Percentiles rank a stretch among this genome's conserved stretches.
Evolutionary conservation across 2,113 vertebrate genomes (phyloP).

Genomic region (Hydropotes inermis): DNA sequence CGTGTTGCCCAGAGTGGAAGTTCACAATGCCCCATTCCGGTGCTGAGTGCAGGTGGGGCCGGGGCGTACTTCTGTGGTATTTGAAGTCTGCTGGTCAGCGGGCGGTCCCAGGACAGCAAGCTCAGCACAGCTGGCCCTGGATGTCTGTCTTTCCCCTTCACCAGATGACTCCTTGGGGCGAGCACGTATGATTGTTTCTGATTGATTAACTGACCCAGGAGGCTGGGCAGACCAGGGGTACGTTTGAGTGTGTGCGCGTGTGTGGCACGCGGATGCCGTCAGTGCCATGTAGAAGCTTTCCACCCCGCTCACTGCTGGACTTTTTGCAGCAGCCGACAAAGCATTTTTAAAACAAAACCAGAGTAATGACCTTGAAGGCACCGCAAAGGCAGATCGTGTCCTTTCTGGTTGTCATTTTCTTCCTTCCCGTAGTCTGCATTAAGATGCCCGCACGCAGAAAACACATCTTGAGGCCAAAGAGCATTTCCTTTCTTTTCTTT

Average conservation of each 20-base stretch:
- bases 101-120: neutral
- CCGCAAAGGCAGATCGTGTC: neutral
- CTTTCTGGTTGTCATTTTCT: neutral
- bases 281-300: neutral
- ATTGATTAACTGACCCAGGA: neutral
- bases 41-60: neutral
- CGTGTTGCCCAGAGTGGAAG: neutral
- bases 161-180: neutral
- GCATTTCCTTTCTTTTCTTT: neutral
- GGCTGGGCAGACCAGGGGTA: neutral
- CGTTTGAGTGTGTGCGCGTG: neutral
- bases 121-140: neutral
- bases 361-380: constrained; percentile 27
- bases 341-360: constrained; percentile 42
- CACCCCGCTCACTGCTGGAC: neutral
- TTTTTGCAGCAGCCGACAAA: neutral
- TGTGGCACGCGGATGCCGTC: neutral
- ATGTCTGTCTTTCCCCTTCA: neutral
- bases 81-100: neutral
- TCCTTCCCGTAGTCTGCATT: neutral
- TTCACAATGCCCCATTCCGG: neutral
- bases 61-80: neutral
- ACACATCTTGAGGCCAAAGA: neutral
- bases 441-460: neutral
- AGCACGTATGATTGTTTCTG: neutral